Conservation (phyloP, 2,797 vertebrate genomes). For the Enteromius radiatus region DNA sequence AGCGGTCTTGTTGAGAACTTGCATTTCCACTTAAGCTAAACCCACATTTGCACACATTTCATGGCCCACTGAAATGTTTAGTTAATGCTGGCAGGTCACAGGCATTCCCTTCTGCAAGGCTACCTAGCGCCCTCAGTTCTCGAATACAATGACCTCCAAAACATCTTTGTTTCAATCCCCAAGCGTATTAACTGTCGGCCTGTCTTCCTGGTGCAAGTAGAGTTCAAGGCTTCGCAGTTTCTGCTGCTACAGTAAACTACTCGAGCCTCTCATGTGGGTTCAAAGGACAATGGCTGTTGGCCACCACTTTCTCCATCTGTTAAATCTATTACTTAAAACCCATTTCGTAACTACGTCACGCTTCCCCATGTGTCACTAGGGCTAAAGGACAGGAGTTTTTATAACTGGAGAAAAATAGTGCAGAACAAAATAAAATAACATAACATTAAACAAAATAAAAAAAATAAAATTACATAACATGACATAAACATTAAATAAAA, state of each 20-base stretch:
- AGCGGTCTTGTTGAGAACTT: conserved; percentile 21
- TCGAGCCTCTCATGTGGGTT: background rate
- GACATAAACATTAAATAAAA: background rate
- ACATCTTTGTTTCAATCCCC: conserved; percentile 26
- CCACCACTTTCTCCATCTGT: conserved; percentile 21
- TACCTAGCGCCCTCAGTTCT: background rate
- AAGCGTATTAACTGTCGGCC: conserved; percentile 7
- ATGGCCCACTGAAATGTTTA: conserved; percentile 37
- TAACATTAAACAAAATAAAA: background rate
- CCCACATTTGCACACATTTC: conserved; percentile 37
- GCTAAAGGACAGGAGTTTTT: conserved; percentile 1
- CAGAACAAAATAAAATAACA: background rate
- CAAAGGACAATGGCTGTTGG: conserved; percentile 29
- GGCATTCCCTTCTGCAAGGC: conserved; percentile 13
- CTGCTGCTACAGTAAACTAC: background rate
- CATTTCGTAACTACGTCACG: background rate
- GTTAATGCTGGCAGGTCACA: conserved; percentile 4
- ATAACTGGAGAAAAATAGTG: background rate
- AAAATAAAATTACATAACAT: background rate
- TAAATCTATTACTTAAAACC: conserved; percentile 32
- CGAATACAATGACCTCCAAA: conserved; percentile 6
- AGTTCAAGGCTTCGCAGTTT: conserved; percentile 20
- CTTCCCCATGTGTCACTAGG: background rate
- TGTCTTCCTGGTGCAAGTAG: conserved; percentile 17
- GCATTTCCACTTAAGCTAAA: conserved; percentile 34